Conservation (phyloP, 53 echinoderm and acorn worm species). For the Arbacia lixula region DNA sequence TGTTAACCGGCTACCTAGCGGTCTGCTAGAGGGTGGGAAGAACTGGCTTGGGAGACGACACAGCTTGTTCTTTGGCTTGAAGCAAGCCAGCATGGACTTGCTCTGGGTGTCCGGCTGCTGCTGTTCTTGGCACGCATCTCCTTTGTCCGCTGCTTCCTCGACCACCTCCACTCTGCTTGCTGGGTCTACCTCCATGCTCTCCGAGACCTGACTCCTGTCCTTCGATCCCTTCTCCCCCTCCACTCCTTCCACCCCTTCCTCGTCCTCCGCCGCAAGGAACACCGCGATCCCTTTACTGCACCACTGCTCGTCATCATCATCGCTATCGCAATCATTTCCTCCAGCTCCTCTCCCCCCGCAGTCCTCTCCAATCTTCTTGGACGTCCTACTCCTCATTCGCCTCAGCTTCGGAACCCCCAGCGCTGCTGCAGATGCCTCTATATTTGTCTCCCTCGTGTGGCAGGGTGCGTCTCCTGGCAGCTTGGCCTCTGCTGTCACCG, state of each 20-base stretch:
- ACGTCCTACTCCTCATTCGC: conserved; percentile 8
- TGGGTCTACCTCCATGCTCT: conserved; percentile 42
- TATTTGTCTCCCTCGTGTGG: not conserved
- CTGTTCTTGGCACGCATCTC: not conserved
- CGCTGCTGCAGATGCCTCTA: not conserved
- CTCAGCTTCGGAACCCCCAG: conserved; percentile 27
- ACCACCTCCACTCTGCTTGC: not conserved
- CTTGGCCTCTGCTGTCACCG: not conserved
- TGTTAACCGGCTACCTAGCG: not conserved
- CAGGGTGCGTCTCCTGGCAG: not conserved
- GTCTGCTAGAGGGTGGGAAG: not conserved
- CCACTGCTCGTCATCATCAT: conserved; percentile 46
- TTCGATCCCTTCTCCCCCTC: too few species aligned
- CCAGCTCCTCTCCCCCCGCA: not conserved
- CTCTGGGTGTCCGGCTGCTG: too few species aligned
- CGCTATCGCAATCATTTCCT: conserved; percentile 8
- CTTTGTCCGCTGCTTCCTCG: not conserved
- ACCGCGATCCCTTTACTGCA: conserved; percentile 50
- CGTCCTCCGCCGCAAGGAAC: conserved; percentile 19
- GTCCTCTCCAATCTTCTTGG: conserved; percentile 21
- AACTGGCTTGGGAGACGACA: not conserved
- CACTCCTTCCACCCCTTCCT: not conserved
- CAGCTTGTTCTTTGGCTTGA: conserved; percentile 19
- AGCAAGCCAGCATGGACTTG: conserved; percentile 47
- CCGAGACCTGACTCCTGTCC: not conserved